These are phyloP conservation scores for Calephelis perditalis DNA, from an alignment of 2,888 invertebrate species.

Conservation along the genomic window DNA sequence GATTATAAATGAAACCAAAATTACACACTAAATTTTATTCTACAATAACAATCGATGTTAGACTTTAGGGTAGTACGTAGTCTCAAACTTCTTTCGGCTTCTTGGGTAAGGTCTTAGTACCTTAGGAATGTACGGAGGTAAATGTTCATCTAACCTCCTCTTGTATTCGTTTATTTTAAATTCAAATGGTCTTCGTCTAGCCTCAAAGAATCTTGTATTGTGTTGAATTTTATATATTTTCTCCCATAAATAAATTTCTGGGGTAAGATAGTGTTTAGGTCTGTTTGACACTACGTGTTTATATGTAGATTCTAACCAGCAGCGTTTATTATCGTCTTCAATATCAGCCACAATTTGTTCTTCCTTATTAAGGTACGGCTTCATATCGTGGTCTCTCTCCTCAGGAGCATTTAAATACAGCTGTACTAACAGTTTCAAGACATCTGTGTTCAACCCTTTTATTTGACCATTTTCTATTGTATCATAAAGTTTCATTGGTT, in stretches of 20 bases:
- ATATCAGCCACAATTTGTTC: slow-evolving; percentile 82
- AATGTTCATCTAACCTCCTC: slow-evolving; percentile 83
- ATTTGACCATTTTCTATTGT: slow-evolving; percentile 84
- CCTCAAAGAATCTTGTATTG: slow-evolving; percentile 83
- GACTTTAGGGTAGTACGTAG: slow-evolving; percentile 82
- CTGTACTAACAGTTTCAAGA: slow-evolving; percentile 84
- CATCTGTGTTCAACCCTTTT: slow-evolving; percentile 88
- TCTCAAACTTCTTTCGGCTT: slow-evolving; percentile 80
- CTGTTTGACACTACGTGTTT: slow-evolving; percentile 84
- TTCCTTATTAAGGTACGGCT: slow-evolving; percentile 83
- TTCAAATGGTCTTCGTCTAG: slow-evolving; percentile 84
- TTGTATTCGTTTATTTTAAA: slow-evolving; percentile 76
- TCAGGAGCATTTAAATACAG: slow-evolving; percentile 85
- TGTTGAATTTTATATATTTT: slow-evolving; percentile 86
- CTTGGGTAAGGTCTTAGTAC: slow-evolving; percentile 79
- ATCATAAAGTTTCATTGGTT: slow-evolving; percentile 85
- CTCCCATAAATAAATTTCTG: slow-evolving; percentile 90
- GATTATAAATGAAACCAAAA: no score
- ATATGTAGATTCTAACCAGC: slow-evolving; percentile 83
- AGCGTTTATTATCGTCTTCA: slow-evolving; percentile 81
- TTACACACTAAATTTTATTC: no score
- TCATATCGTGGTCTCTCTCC: slow-evolving; percentile 80
- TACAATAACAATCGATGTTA: slow-evolving; percentile 25
- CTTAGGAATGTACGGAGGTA: slow-evolving; percentile 84
- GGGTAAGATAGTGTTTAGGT: slow-evolving; percentile 76